Percentiles rank a stretch among this genome's conserved stretches.
Evolutionary conservation across 1,140 invertebrate species (phyloP).

Genomic region (Cyrtorhinus lividipennis): DNA sequence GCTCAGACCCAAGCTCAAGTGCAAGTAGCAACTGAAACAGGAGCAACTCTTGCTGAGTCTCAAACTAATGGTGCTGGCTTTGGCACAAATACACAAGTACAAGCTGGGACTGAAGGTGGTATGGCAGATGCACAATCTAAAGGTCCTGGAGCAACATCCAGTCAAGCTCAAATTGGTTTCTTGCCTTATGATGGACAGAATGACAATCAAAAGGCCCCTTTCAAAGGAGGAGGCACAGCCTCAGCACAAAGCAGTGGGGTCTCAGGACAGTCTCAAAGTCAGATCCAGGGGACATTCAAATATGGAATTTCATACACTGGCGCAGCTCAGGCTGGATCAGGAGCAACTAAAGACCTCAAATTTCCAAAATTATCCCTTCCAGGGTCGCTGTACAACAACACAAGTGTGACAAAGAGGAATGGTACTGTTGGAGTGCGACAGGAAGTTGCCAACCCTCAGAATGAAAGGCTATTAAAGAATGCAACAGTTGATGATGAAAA

Average conservation of each 20-base stretch:
- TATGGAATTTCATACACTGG: constrained; percentile 66
- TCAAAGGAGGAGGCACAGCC: constrained; percentile 55
- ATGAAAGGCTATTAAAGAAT: background rate
- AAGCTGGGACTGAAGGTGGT: constrained; percentile 60
- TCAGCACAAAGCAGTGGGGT: constrained; percentile 56
- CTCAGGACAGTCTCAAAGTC: constrained; percentile 60
- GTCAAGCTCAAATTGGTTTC: constrained; percentile 73
- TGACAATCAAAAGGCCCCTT: constrained; percentile 34
- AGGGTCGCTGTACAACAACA: constrained; percentile 7
- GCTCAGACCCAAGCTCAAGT: constrained; percentile 65
- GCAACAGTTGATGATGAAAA: background rate
- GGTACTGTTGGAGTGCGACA: background rate
- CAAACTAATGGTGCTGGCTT: constrained; percentile 56
- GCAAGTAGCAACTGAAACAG: constrained; percentile 50
- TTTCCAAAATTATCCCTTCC: constrained; percentile 18
- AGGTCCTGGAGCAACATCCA: constrained; percentile 64
- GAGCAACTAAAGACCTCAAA: constrained; percentile 30
- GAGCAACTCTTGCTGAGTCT: constrained; percentile 51
- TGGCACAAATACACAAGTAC: constrained; percentile 57
- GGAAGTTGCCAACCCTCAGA: background rate
- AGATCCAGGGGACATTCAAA: constrained; percentile 57
- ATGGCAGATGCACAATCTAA: constrained; percentile 69
- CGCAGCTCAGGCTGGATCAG: constrained; percentile 64
- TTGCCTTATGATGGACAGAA: constrained; percentile 45
- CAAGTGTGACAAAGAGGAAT: background rate